Conservation (phyloP, 2,113 vertebrate species). For the Caranx ignobilis region DNA sequence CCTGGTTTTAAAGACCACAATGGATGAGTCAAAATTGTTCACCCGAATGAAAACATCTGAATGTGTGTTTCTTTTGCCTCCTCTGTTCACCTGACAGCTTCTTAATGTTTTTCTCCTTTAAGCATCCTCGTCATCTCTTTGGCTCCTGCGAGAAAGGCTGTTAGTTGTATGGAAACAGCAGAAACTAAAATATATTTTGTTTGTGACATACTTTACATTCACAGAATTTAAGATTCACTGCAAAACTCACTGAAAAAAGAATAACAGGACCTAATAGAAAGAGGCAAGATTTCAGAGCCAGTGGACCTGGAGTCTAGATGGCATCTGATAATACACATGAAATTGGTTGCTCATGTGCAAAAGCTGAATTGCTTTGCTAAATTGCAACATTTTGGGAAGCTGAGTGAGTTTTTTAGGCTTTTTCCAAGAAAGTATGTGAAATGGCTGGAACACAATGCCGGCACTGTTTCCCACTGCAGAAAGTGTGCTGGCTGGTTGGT, state of each 20-base stretch:
- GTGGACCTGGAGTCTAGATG: constrained; percentile 29
- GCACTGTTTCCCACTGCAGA: constrained; percentile 37
- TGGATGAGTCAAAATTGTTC: not conserved
- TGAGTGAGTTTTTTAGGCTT: constrained; percentile 30
- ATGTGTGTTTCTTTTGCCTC: not conserved
- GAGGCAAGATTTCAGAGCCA: constrained; percentile 9
- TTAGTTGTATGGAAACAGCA: not conserved
- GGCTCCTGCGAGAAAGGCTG: not conserved
- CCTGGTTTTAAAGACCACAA: not conserved
- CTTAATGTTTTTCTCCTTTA: not conserved
- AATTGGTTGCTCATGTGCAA: constrained; percentile 24
- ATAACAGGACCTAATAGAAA: not conserved
- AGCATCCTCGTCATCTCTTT: constrained; percentile 6
- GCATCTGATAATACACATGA: constrained; percentile 1
- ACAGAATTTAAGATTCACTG: constrained; percentile 19
- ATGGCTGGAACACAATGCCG: constrained; percentile 27
- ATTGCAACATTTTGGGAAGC: constrained; percentile 42
- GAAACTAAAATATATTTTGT: not conserved
- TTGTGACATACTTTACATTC: constrained; percentile 13
- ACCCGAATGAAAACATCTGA: not conserved
- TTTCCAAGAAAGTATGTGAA: constrained; percentile 9
- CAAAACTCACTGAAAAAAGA: not conserved
- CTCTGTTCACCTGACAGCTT: not conserved
- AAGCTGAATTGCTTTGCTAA: constrained; percentile 23
- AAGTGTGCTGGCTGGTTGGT: constrained; percentile 33